Evolutionary conservation across 1,140 invertebrate genomes (phyloP), one percentile per base, ranked within the genome.

Genomic region (Micrasema longulum): DNA sequence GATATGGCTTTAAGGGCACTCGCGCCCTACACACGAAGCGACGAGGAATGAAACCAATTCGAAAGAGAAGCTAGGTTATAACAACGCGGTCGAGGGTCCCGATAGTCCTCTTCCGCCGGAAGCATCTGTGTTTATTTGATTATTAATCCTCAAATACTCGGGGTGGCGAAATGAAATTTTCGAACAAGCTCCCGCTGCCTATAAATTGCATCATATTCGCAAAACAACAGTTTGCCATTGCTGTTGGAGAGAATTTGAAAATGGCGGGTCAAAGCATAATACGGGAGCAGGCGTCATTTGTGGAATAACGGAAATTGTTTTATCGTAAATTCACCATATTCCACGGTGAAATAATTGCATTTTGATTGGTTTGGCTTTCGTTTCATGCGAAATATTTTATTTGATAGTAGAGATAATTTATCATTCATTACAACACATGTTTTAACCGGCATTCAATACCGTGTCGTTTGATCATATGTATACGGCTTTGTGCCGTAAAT

Each of bases 111-210:
- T 4, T 4, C 26, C n/a, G n/a, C 26, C 26, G 7, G 26, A 4
- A 31, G 12, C 67, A 69, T 45, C 67, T 69, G 67, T 69, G 67
- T 55, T 20, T 60, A 48, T 69, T 60, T 1, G 53, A 60, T 69
- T 69, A 69, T 60, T 68, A 57, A 60, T 69, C 38, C 53, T 48
- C 36, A 57, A 69, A 69, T 60, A 31, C 38, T 47, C 67, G 18
- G 53, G 47, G 12, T 10, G 22, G 41, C 26, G 38, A 57, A 68
- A 69, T 60, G 52, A 69, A 69, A 69, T 69, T 69, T 26, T 60
- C 53, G 67, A 69, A 48, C 67, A 69, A 57, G 45, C 48, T 38
- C 22, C 16, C 35, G 6, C 67, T 12, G 41, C 14, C 67, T 62
- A 47, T 60, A 60, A 69, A 69, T 55, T 48, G 41, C 67, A 43